phyloP scores from a whole-genome alignment of 2,797 vertebrate species.

The Macroramphosus scolopax region DNA sequence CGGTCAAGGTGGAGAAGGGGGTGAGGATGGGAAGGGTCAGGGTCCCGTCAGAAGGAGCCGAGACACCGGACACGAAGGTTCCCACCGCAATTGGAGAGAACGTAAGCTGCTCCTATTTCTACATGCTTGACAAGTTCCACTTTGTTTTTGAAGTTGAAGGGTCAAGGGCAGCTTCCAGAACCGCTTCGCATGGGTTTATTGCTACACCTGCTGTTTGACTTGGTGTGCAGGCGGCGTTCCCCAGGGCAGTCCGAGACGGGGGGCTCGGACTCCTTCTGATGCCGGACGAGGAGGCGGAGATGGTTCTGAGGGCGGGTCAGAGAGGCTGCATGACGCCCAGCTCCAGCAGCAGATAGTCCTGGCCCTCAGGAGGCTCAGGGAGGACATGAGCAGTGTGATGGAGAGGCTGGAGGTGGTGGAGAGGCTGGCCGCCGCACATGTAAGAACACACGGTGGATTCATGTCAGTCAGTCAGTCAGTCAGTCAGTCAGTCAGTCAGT shows the following conservation, averaged over 20 bases:
- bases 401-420: constrained; percentile 83
- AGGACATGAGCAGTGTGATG: constrained; percentile 84
- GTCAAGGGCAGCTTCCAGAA: too few relatives aligned
- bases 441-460: constrained; percentile 44
- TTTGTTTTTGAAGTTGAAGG: too few relatives aligned
- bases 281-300: constrained; percentile 49
- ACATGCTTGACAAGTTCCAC: too few relatives aligned
- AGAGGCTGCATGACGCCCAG: constrained; percentile 60
- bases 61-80: constrained; percentile 38
- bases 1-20: constrained; percentile 75
- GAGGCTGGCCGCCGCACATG: constrained; percentile 72
- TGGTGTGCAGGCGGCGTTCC: constrained; percentile 53
- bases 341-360: constrained; percentile 77
- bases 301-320: constrained; percentile 48
- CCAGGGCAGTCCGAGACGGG: constrained; percentile 32
- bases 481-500: too few relatives aligned
- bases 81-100: constrained; percentile 58
- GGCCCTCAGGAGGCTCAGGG: constrained; percentile 76
- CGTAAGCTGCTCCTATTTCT: constrained; percentile 33
- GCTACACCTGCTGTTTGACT: too few relatives aligned
- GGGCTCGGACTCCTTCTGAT: constrained; percentile 2
- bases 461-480: too few relatives aligned
- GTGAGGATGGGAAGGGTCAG: constrained; percentile 38
- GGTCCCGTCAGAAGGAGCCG: constrained; percentile 42
- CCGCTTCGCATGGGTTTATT: too few relatives aligned